Evolutionary conservation across 2,113 vertebrate genomes (phyloP), one percentile per base, ranked within the genome.

Genomic region (Lanius ludovicianus): DNA sequence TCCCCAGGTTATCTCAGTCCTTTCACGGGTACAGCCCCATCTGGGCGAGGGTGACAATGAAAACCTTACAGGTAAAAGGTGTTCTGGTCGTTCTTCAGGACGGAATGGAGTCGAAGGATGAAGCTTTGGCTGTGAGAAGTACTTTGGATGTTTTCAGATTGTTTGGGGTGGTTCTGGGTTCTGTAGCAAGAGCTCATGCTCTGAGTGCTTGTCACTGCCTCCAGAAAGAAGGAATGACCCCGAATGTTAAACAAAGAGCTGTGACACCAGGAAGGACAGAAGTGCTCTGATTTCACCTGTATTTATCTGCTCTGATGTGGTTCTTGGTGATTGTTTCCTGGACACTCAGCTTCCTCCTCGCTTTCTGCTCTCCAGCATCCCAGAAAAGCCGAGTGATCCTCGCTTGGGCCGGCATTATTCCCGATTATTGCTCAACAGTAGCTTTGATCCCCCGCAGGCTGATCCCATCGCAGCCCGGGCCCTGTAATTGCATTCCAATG

Each of bases 401-500:
- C 37, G 2, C 65, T 33, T 11, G 49, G 42, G 39, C 35, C 20
- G 12, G 12, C 30, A 31, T 55, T 15, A 18, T 23, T 44, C 77
- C 74, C 14, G 14, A 33, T 79, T 3, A 2, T 96, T 93, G 87
- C 94, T 94, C 77, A 74, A 6, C 42, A 44, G 78, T 2, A 74
- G 79, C 74, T 85, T 84, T 85, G 75, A 24, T 87, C 22, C 17
- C 3, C 35, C n/a, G 17, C 67, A 78, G 89, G 94, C 92, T 49
- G 96, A 84, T 82, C 82, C 85, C 59, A 62, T 16, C 57, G 14
- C 67, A 57, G 89, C 86, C 44, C 68, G 33, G 86, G 79, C 74
- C 86, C 94, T 96, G 95, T 94, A 67, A 93, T 64, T 79, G 80
- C 89, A 80, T 91, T 91, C 91, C 97, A 63, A 57, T 22, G 94